These are phyloP conservation scores for Philopedon plagiatum DNA, from an alignment of 2,888 invertebrate genomes.

Conservation along the genomic window DNA sequence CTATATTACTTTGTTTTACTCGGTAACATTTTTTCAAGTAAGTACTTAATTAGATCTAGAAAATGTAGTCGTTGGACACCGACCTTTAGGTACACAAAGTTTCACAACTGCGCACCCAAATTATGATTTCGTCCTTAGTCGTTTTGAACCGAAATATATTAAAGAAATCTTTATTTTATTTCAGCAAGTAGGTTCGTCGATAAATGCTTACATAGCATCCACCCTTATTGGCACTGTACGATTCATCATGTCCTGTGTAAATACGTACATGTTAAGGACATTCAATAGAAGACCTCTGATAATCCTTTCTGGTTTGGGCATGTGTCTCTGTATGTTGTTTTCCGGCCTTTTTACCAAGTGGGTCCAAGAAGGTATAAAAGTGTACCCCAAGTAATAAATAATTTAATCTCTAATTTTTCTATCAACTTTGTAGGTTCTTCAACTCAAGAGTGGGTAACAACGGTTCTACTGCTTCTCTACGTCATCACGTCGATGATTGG, in stretches of 20 bases:
- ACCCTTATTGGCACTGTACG: conserved; percentile 73
- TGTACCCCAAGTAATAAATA: too few relatives aligned
- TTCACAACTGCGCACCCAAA: too few relatives aligned
- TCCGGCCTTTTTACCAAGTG: conserved; percentile 72
- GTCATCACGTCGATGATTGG: conserved; percentile 75
- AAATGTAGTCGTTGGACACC: neutral
- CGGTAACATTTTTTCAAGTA: conserved; percentile 74
- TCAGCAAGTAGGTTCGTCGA: conserved; percentile 70
- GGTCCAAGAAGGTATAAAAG: conserved; percentile 67
- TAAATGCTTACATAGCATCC: conserved; percentile 73
- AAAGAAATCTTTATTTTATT: conserved; percentile 38
- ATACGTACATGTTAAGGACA: conserved; percentile 71
- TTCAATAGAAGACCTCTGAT: conserved; percentile 72
- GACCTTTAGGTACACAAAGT: too few relatives aligned
- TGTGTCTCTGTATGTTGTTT: conserved; percentile 73
- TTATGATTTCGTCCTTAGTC: too few relatives aligned
- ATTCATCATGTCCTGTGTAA: conserved; percentile 73
- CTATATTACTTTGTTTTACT: conserved; percentile 75
- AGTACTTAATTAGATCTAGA: conserved; percentile 39
- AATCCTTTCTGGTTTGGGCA: conserved; percentile 71
- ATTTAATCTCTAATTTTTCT: too few relatives aligned
- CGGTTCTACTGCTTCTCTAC: conserved; percentile 71
- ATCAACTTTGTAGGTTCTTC: conserved; percentile 60
- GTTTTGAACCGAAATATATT: too few relatives aligned
- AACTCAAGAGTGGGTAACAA: conserved; percentile 68